Percentiles rank a stretch among this genome's conserved stretches.
These are phyloP conservation scores for Drosophila percnosoma DNA, from an alignment of 2,888 invertebrate genomes.

Conservation along the genomic window DNA sequence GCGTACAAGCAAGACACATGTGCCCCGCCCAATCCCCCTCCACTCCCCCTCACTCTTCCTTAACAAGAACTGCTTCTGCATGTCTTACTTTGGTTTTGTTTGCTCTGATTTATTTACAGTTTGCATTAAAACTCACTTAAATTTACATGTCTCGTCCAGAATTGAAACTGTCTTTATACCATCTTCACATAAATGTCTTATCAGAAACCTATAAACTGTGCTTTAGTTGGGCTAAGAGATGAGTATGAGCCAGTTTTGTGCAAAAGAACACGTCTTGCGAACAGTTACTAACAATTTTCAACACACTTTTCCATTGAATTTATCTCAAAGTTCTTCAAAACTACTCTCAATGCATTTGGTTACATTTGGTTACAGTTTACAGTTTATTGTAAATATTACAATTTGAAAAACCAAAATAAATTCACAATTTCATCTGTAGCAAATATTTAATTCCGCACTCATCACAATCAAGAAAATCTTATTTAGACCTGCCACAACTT, in stretches of 20 bases:
- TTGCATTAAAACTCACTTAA: conserved; percentile 72
- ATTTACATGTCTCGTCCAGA: conserved; percentile 35
- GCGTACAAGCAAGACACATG: conserved; percentile 36
- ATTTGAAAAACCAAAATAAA: neutral
- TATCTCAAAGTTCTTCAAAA: neutral
- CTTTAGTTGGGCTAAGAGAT: neutral
- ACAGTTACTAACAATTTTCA: neutral
- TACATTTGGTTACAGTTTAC: neutral
- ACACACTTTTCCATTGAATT: neutral
- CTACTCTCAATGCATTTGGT: neutral
- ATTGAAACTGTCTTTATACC: conserved; percentile 14
- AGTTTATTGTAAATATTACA: neutral
- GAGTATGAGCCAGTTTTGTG: neutral
- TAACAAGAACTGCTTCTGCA: neutral
- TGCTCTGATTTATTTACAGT: conserved; percentile 60
- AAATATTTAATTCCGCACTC: neutral
- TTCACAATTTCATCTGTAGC: neutral
- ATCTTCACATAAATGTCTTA: conserved; percentile 29
- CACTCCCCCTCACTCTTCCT: neutral
- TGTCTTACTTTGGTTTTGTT: conserved; percentile 33
- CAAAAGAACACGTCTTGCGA: neutral
- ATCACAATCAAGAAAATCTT: neutral
- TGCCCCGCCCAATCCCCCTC: conserved; percentile 15
- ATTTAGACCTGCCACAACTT: neutral
- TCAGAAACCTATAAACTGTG: neutral